Conservation (phyloP, 1,140 invertebrate species). For the Drosophila kikkawai region DNA sequence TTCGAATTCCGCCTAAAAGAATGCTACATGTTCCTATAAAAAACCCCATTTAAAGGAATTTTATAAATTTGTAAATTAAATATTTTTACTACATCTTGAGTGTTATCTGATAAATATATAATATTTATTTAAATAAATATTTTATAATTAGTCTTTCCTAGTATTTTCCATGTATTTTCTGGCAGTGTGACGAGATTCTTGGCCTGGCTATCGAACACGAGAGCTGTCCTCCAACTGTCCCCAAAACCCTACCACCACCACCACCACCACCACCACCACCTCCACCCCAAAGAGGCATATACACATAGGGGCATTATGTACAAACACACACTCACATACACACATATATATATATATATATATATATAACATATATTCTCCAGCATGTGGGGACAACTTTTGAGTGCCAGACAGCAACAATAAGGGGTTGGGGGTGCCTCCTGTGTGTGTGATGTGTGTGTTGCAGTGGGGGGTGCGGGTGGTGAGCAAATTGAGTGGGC, state of each 20-base stretch:
- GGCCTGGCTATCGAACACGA: constrained; percentile 47
- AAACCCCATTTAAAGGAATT: too few species aligned
- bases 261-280: neutral
- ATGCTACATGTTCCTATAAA: too few species aligned
- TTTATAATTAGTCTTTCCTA: too few species aligned
- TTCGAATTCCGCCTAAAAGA: too few species aligned
- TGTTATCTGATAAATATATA: too few species aligned
- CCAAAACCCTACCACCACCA: constrained; percentile 15
- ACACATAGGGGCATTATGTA: constrained; percentile 19
- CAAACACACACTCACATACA: neutral
- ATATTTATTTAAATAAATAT: too few species aligned
- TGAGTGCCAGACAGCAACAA: constrained; percentile 77
- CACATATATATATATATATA: neutral
- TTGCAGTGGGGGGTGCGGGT: neutral
- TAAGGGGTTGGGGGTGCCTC: constrained; percentile 17
- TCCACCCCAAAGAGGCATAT: neutral
- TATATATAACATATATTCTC: constrained; percentile 4
- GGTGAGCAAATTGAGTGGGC: constrained; percentile 76
- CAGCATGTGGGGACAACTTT: constrained; percentile 62
- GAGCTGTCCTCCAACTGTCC: constrained; percentile 53
- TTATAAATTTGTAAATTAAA: too few species aligned
- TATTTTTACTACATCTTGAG: too few species aligned
- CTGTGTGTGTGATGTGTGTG: neutral
- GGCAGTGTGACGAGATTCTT: constrained; percentile 20
- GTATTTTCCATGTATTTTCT: neutral